Evolutionary conservation across 2,888 invertebrate genomes (phyloP).

Genomic region (Dynastes grantii): DNA sequence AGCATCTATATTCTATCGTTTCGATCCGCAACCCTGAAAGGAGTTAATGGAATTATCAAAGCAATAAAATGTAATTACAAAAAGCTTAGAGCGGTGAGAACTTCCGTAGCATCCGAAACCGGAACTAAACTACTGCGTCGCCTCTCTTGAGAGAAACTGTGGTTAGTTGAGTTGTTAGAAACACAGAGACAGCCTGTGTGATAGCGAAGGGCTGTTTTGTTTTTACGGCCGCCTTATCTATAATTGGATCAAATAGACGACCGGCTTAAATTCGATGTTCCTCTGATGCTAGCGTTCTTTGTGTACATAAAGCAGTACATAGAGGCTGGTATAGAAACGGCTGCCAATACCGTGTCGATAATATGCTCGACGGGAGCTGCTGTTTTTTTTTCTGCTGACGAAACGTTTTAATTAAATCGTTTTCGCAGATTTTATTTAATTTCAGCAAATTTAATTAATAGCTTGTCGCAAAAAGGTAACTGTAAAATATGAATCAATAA

Average conservation of each 20-base stretch:
- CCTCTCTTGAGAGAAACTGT: slow-evolving; percentile 53
- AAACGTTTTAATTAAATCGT: slow-evolving; percentile 1
- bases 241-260: slow-evolving; percentile 66
- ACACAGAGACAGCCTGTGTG: slow-evolving; percentile 59
- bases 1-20: background rate
- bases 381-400: background rate
- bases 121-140: slow-evolving; percentile 41
- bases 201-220: slow-evolving; percentile 64
- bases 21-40: slow-evolving; percentile 11
- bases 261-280: slow-evolving; percentile 54
- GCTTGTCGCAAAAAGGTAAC: background rate
- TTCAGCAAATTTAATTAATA: background rate
- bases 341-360: background rate
- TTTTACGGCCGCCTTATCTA: slow-evolving; percentile 65
- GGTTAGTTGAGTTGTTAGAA: slow-evolving; percentile 64
- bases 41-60: slow-evolving; percentile 47
- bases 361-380: background rate
- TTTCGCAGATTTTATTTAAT: background rate
- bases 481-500: background rate
- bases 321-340: background rate
- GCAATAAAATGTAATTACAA: slow-evolving; percentile 51
- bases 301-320: slow-evolving; percentile 9
- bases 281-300: slow-evolving; percentile 33
- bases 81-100: slow-evolving; percentile 32
- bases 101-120: slow-evolving; percentile 47